These are phyloP conservation scores for Halcyon senegalensis DNA, from an alignment of 2,113 vertebrate species.

Conservation along the genomic window DNA sequence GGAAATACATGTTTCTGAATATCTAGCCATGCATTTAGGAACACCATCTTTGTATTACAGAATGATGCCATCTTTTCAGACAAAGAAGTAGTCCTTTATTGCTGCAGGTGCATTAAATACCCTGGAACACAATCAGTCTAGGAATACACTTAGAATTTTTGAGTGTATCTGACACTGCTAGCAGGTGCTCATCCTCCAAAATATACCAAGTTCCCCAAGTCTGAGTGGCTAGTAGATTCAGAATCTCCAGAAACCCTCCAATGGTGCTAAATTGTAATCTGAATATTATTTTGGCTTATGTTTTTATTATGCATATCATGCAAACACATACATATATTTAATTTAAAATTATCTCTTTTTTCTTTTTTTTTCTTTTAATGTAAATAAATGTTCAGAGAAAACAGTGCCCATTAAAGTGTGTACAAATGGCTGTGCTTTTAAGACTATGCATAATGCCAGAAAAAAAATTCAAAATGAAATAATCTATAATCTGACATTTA, in stretches of 20 bases:
- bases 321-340: background rate
- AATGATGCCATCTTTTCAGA: background rate
- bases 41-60: background rate
- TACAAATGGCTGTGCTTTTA: background rate
- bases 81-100: background rate
- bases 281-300: background rate
- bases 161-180: background rate
- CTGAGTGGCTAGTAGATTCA: background rate
- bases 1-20: background rate
- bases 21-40: background rate
- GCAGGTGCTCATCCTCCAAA: background rate
- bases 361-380: background rate
- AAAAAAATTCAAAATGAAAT: background rate
- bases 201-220: background rate
- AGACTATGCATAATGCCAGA: background rate
- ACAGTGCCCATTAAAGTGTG: background rate
- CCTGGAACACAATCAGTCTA: background rate
- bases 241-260: background rate
- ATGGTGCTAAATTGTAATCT: rapidly evolving
- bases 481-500: background rate
- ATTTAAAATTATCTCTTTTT: background rate
- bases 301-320: background rate
- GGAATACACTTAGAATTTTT: background rate
- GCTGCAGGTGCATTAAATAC: background rate
- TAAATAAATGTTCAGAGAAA: background rate